A percentile compares a stretch with the other conserved stretches of the same genome.
phyloP scores from a whole-genome alignment of 2,888 invertebrate genomes.

The Orchesellides sinensis region DNA sequence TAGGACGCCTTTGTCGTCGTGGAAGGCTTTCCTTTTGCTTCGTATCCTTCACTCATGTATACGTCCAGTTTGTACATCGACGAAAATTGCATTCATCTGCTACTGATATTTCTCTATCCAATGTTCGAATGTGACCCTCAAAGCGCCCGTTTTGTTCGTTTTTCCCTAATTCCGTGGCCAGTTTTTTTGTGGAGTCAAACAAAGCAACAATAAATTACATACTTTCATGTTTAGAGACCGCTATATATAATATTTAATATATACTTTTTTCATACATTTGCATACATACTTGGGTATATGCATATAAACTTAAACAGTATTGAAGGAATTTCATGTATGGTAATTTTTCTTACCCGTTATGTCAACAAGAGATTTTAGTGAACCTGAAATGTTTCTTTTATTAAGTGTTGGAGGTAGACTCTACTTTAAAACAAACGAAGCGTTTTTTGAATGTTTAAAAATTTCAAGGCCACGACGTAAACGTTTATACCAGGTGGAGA shows the following conservation, averaged over 20 bases:
- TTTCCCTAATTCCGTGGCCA: neutral
- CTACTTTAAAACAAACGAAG: too few species aligned
- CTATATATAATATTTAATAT: too few species aligned
- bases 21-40: slow-evolving; percentile 10
- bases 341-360: too few species aligned
- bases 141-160: too few species aligned
- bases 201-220: neutral
- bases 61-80: neutral
- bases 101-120: too few species aligned
- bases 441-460: neutral
- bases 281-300: neutral
- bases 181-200: neutral
- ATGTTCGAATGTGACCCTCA: too few species aligned
- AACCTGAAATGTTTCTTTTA: too few species aligned
- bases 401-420: too few species aligned
- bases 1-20: slow-evolving; percentile 42
- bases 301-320: neutral
- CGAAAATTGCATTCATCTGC: neutral
- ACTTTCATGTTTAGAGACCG: too few species aligned
- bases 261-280: neutral
- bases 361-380: neutral
- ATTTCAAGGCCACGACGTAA: neutral
- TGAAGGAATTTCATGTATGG: neutral
- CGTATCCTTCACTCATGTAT: slow-evolving; percentile 7
- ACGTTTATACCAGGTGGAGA: too few species aligned